phyloP scores from a whole-genome alignment of 2,888 invertebrate species.

The Drosophila mettleri region DNA sequence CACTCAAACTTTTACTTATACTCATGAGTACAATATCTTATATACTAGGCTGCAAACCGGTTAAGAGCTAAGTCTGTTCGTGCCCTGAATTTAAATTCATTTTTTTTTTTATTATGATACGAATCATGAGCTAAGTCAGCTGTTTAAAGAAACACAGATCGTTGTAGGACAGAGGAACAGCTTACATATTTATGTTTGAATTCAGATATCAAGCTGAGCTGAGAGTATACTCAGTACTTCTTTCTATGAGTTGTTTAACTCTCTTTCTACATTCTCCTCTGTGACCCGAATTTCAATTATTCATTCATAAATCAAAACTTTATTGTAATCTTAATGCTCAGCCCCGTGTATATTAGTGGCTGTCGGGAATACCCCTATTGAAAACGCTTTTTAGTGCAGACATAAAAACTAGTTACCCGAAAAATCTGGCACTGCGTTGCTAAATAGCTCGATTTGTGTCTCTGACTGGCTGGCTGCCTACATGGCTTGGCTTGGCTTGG shows the following conservation, averaged over 20 bases:
- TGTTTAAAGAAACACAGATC: neutral
- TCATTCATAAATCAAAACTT: neutral
- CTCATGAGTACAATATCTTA: neutral
- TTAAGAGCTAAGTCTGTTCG: slow-evolving; percentile 1
- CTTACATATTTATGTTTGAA: neutral
- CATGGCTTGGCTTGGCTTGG: slow-evolving; percentile 38
- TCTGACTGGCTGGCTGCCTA: slow-evolving; percentile 30
- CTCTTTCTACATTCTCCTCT: neutral
- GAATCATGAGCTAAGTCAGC: neutral
- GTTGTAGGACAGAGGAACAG: neutral
- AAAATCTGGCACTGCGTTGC: slow-evolving; percentile 54
- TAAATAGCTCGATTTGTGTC: slow-evolving; percentile 67
- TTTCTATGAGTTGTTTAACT: no score
- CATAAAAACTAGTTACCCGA: slow-evolving; percentile 32
- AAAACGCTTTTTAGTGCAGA: slow-evolving; percentile 20
- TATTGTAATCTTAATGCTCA: neutral
- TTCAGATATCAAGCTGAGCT: neutral
- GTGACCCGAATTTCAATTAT: neutral
- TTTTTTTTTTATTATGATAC: neutral
- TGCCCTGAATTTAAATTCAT: slow-evolving; percentile 5
- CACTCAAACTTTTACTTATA: neutral
- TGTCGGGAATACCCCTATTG: slow-evolving; percentile 22
- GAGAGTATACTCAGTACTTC: neutral
- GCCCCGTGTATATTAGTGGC: neutral
- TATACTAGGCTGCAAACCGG: neutral